Conservation (phyloP, 1,140 invertebrate species). For the Nasonia longicornis region DNA sequence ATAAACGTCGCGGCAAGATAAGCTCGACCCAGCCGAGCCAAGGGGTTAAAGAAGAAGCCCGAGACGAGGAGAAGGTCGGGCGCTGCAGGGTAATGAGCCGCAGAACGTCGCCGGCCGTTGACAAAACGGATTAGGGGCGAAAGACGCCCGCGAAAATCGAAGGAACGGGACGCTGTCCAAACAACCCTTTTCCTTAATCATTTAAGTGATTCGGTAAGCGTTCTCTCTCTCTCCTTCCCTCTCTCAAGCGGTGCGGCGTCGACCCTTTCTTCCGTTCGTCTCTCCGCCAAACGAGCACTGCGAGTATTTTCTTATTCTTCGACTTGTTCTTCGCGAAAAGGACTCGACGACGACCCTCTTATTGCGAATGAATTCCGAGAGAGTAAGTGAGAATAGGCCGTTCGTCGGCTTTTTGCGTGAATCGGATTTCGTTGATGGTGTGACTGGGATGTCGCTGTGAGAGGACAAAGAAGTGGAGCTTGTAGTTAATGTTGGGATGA, state of each 20-base stretch:
- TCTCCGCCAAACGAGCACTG: slow-evolving; percentile 48
- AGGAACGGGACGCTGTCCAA: slow-evolving; percentile 62
- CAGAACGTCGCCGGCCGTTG: slow-evolving; percentile 58
- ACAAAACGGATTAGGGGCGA: slow-evolving; percentile 66
- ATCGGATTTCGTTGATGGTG: slow-evolving; percentile 28
- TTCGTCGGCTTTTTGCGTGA: slow-evolving; percentile 22
- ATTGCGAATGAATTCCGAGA: slow-evolving; percentile 23
- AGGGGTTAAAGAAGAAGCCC: not conserved
- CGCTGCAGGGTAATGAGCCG: slow-evolving; percentile 58
- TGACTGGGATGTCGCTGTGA: not conserved
- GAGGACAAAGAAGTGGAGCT: slow-evolving; percentile 21
- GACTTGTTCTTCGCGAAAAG: not conserved
- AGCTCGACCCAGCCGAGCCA: not conserved
- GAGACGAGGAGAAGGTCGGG: not conserved
- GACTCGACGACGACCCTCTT: not conserved
- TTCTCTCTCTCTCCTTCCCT: not conserved
- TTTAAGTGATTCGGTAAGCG: slow-evolving; percentile 69
- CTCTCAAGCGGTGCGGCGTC: not conserved
- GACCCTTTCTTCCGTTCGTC: not conserved
- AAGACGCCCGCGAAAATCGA: slow-evolving; percentile 59
- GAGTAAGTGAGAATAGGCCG: slow-evolving; percentile 1
- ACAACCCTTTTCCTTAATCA: slow-evolving; percentile 70
- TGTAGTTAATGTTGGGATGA: slow-evolving; percentile 30
- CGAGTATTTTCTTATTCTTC: slow-evolving; percentile 8
- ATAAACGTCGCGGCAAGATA: slow-evolving; percentile 36